Percentiles rank a stretch among this genome's conserved stretches.
phyloP scores from a whole-genome alignment of 2,888 invertebrate species.

The Polymixis lichenea region DNA sequence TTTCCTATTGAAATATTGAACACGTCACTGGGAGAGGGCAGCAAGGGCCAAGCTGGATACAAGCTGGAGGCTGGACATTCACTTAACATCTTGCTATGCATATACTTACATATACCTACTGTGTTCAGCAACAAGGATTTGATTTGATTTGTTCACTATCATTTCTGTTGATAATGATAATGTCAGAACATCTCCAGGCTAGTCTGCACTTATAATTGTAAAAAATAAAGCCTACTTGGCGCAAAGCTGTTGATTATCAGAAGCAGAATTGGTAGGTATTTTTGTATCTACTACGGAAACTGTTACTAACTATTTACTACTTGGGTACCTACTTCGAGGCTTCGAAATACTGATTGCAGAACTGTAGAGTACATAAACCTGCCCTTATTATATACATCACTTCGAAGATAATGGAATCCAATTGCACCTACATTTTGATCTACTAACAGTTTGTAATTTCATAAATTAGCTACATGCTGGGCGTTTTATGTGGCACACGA shows the following conservation, averaged over 20 bases:
- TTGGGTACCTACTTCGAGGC: neutral
- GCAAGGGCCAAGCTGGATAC: neutral
- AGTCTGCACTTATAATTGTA: too few species aligned
- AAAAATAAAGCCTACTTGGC: too few species aligned
- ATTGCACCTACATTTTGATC: neutral
- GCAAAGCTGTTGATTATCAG: neutral
- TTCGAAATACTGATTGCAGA: neutral
- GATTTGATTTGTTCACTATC: neutral
- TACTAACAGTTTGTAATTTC: neutral
- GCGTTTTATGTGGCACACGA: too few species aligned
- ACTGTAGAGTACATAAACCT: neutral
- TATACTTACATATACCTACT: too few species aligned
- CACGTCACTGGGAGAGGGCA: neutral
- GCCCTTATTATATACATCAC: neutral
- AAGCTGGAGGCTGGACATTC: too few species aligned
- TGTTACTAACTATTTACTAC: neutral
- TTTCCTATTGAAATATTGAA: slow-evolving; percentile 12
- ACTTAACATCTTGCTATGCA: neutral
- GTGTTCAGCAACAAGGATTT: too few species aligned
- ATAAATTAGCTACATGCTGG: neutral
- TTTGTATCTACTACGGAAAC: neutral
- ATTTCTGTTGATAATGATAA: too few species aligned
- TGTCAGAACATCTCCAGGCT: neutral
- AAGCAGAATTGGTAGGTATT: neutral
- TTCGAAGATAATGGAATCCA: neutral